These are phyloP conservation scores for Botia almorhae DNA, from an alignment of 2,797 vertebrate genomes.

Conservation along the genomic window DNA sequence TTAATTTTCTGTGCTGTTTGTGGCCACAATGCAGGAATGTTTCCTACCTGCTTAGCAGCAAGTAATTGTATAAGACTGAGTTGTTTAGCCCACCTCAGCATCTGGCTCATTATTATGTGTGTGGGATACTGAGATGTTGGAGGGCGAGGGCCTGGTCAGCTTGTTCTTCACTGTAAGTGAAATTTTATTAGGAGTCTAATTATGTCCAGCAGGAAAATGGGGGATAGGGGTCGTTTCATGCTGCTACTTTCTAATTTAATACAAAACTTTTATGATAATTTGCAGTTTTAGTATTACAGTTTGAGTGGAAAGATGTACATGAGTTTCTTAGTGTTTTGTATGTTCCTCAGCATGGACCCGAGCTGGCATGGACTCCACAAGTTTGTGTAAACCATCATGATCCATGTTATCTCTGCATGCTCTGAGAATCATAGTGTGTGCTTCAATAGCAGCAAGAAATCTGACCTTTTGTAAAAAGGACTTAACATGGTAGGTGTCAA, in stretches of 20 bases:
- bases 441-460: not conserved
- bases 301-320: not conserved
- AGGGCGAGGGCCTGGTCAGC: slow-evolving; percentile 30
- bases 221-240: slow-evolving; percentile 13
- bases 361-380: not conserved
- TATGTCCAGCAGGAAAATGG: slow-evolving; percentile 17
- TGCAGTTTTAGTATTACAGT: not conserved
- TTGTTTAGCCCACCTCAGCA: slow-evolving; percentile 26
- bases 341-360: not conserved
- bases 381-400: not conserved
- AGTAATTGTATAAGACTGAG: slow-evolving; percentile 46
- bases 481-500: not conserved
- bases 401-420: not conserved
- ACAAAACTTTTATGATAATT: not conserved
- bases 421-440: not conserved
- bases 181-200: slow-evolving; percentile 57
- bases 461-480: slow-evolving; percentile 1
- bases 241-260: not conserved
- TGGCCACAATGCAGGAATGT: slow-evolving; percentile 15
- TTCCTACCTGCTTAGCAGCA: slow-evolving; percentile 46
- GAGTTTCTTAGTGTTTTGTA: not conserved
- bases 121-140: slow-evolving; percentile 25
- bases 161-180: slow-evolving; percentile 40
- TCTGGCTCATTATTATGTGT: slow-evolving; percentile 41
- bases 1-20: slow-evolving; percentile 35